phyloP scores from a whole-genome alignment of 1,140 invertebrate genomes.

The Drosophila virilis region DNA sequence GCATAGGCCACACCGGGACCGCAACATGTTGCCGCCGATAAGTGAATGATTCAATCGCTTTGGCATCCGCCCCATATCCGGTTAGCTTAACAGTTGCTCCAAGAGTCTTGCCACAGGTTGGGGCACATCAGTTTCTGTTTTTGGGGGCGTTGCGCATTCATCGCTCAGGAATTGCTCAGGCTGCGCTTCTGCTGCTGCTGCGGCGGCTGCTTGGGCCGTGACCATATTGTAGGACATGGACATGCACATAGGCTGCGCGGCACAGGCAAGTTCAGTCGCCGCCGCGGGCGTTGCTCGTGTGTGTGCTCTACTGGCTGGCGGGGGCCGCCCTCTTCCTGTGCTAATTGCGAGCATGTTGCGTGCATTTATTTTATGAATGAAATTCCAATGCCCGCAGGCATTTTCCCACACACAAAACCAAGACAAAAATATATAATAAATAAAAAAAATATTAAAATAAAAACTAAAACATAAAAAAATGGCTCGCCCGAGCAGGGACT shows the following conservation, averaged over 20 bases:
- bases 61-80: slow-evolving; percentile 82
- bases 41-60: slow-evolving; percentile 77
- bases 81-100: slow-evolving; percentile 67
- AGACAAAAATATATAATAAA: slow-evolving; percentile 32
- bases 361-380: slow-evolving; percentile 73
- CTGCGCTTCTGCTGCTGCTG: slow-evolving; percentile 54
- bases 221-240: slow-evolving; percentile 8
- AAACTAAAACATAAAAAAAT: slow-evolving; percentile 33
- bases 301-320: slow-evolving; percentile 58
- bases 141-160: slow-evolving; percentile 70
- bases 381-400: slow-evolving; percentile 52
- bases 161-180: slow-evolving; percentile 70
- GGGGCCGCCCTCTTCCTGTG: slow-evolving; percentile 66
- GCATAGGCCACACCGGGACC: slow-evolving; percentile 29
- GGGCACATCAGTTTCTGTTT: slow-evolving; percentile 27
- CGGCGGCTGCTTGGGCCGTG: slow-evolving; percentile 16
- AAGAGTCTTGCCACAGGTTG: slow-evolving; percentile 32
- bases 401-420: slow-evolving; percentile 54
- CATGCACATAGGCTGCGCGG: slow-evolving; percentile 2
- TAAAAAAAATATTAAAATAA: slow-evolving; percentile 7
- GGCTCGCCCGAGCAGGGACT: slow-evolving; percentile 90
- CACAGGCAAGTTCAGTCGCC: neutral
- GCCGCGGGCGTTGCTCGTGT: slow-evolving; percentile 31
- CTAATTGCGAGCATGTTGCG: slow-evolving; percentile 64
- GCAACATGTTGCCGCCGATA: slow-evolving; percentile 1